Percentiles rank a stretch among this genome's conserved stretches.
Conservation (phyloP, 2,113 vertebrate species). For the Eolophus roseicapilla region DNA sequence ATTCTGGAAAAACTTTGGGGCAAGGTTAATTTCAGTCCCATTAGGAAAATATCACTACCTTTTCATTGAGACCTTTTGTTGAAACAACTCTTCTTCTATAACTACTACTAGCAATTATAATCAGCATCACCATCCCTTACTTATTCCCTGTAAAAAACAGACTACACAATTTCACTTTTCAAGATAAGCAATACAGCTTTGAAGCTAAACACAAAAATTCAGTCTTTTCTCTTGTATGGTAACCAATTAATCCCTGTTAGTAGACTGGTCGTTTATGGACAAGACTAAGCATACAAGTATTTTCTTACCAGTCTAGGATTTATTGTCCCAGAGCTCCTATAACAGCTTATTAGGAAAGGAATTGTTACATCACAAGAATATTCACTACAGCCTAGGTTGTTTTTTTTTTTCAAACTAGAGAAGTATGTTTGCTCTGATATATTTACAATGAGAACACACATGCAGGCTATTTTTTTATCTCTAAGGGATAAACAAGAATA, state of each 20-base stretch:
- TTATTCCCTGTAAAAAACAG: neutral
- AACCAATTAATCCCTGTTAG: neutral
- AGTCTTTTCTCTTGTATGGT: neutral
- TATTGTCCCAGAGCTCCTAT: neutral
- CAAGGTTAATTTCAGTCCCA: neutral
- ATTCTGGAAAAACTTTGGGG: neutral
- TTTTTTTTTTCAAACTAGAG: neutral
- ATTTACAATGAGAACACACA: conserved; percentile 4
- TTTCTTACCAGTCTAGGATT: neutral
- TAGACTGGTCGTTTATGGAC: neutral
- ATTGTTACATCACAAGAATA: neutral
- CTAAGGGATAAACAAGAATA: neutral
- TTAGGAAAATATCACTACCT: neutral
- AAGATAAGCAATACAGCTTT: neutral
- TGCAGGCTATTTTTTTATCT: neutral
- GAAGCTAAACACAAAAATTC: neutral
- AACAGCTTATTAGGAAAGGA: neutral
- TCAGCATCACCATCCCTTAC: neutral
- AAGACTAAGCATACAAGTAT: neutral
- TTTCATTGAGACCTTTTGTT: neutral
- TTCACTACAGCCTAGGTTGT: neutral
- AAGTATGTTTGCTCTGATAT: neutral
- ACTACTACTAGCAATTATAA: accelerated
- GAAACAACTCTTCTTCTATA: neutral
- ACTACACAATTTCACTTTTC: neutral